Evolutionary conservation across 2,888 invertebrate genomes (phyloP).

Genomic region (Pogonocherus hispidulus): DNA sequence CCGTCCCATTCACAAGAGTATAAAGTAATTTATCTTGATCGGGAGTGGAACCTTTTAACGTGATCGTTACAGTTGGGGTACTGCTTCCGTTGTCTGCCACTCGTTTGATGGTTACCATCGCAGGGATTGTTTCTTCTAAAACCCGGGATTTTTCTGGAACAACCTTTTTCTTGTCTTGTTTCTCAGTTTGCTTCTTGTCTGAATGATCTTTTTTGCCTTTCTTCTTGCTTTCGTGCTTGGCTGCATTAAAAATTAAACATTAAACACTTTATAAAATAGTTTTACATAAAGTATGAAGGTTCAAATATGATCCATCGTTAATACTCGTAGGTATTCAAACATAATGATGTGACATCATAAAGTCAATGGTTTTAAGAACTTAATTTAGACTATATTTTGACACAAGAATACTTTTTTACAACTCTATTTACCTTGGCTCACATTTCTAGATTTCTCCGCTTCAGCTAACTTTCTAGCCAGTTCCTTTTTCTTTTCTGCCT

Average conservation of each 20-base stretch:
- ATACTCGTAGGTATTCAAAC: too few species aligned
- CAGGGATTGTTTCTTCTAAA: constrained; percentile 67
- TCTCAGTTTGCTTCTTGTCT: constrained; percentile 62
- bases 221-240: constrained; percentile 26
- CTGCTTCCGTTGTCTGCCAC: constrained; percentile 77
- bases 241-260: background rate
- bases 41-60: constrained; percentile 80
- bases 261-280: too few species aligned
- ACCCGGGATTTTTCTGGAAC: constrained; percentile 41
- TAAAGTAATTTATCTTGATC: constrained; percentile 82
- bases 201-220: constrained; percentile 61
- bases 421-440: constrained; percentile 32
- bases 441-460: constrained; percentile 44
- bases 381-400: too few species aligned
- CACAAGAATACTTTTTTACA: too few species aligned
- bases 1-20: constrained; percentile 77
- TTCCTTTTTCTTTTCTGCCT: constrained; percentile 62
- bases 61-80: constrained; percentile 83
- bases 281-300: too few species aligned
- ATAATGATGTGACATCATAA: too few species aligned
- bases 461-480: constrained; percentile 59
- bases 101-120: constrained; percentile 81
- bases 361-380: too few species aligned
- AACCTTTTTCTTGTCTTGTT: constrained; percentile 57
- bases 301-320: too few species aligned